Percentiles rank a stretch among this genome's conserved stretches.
Evolutionary conservation across 2,797 vertebrate species (phyloP).

Genomic region (Chelon labrosus): DNA sequence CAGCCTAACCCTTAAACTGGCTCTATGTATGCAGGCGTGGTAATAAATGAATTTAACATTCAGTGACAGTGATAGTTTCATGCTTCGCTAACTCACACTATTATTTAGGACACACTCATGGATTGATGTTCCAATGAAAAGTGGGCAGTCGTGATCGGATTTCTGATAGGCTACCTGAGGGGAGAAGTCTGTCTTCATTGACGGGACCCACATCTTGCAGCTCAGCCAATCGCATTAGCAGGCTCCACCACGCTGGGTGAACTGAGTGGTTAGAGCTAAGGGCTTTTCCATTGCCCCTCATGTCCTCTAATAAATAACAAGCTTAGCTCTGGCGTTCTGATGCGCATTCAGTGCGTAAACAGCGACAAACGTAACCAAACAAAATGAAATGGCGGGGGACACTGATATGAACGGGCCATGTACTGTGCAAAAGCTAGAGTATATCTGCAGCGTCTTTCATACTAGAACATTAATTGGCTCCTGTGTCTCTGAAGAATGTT

Average conservation of each 20-base stretch:
- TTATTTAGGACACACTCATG: slow-evolving; percentile 61
- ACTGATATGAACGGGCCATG: background rate
- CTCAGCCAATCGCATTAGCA: slow-evolving; percentile 65
- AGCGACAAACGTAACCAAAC: slow-evolving; percentile 22
- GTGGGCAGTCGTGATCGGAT: slow-evolving; percentile 56
- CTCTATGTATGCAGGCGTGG: background rate
- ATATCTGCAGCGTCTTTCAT: slow-evolving; percentile 2
- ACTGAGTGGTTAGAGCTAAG: slow-evolving; percentile 44
- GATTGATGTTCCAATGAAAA: slow-evolving; percentile 72
- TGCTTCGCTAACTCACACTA: slow-evolving; percentile 66
- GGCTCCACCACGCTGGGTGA: slow-evolving; percentile 43
- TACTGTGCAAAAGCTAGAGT: slow-evolving; percentile 8
- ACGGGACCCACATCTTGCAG: slow-evolving; percentile 48
- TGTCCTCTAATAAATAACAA: slow-evolving; percentile 52
- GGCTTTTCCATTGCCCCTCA: slow-evolving; percentile 48
- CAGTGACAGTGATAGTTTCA: slow-evolving; percentile 66
- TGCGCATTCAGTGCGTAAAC: slow-evolving; percentile 38
- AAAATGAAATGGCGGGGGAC: slow-evolving; percentile 3
- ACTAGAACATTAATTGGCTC: slow-evolving; percentile 47
- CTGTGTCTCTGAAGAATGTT: slow-evolving; percentile 39
- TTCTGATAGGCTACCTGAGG: slow-evolving; percentile 71
- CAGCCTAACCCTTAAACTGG: slow-evolving; percentile 3
- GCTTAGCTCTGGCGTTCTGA: slow-evolving; percentile 41
- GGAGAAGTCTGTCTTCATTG: slow-evolving; percentile 65
- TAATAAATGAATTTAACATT: slow-evolving; percentile 69